Percentiles rank a stretch among this genome's conserved stretches.
Conservation (phyloP, 1,140 invertebrate species). For the roundworm (Caenorhabditis elegans) region DNA sequence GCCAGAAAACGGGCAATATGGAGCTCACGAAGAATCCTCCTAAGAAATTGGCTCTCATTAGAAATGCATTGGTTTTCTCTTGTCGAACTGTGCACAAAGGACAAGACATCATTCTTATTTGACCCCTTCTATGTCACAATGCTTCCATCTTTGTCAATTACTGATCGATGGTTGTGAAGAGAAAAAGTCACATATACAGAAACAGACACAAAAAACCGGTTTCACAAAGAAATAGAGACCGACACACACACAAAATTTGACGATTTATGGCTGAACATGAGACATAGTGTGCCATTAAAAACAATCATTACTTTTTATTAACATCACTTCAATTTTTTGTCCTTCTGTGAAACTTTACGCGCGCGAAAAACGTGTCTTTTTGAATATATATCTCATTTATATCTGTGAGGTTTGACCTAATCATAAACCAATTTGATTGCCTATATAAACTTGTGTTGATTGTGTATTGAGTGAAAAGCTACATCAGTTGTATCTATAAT, state of each 20-base stretch:
- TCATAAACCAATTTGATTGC: background rate
- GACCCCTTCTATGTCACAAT: background rate
- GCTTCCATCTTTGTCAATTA: slow-evolving; percentile 11
- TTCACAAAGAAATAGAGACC: background rate
- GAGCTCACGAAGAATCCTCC: background rate
- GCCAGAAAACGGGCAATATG: no score
- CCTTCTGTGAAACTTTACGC: slow-evolving; percentile 22
- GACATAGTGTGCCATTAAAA: slow-evolving; percentile 13
- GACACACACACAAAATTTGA: background rate
- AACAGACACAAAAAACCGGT: slow-evolving; percentile 1
- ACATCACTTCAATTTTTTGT: background rate
- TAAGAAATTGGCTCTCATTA: background rate
- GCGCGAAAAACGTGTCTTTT: background rate
- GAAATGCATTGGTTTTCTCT: slow-evolving; percentile 18
- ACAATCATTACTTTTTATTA: slow-evolving; percentile 23
- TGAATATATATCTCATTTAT: background rate
- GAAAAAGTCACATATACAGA: background rate
- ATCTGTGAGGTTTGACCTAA: background rate
- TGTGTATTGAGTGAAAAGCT: no score
- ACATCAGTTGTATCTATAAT: background rate
- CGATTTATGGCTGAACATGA: slow-evolving; percentile 29
- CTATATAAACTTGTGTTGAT: no score
- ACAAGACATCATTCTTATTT: background rate
- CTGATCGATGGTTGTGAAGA: background rate
- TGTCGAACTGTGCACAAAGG: no score